Evolutionary conservation across 2,797 vertebrate species (phyloP).

Genomic region (Hippocampus kuda): DNA sequence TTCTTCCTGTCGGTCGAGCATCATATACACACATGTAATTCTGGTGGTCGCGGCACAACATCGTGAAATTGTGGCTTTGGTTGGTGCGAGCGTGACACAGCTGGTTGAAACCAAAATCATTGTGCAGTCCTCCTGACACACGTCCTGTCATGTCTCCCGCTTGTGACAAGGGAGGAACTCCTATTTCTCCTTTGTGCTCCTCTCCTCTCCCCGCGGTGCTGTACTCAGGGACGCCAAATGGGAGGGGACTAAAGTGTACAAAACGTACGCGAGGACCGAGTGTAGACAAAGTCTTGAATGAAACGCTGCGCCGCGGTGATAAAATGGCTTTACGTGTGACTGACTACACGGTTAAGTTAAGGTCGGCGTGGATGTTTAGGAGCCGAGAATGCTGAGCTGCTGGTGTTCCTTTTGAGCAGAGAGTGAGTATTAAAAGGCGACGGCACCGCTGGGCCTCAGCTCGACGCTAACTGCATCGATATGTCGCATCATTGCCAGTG

Average conservation of each 20-base stretch:
- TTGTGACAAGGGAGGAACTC: neutral
- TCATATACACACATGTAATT: neutral
- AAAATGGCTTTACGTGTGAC: neutral
- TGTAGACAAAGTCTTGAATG: neutral
- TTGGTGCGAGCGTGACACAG: neutral
- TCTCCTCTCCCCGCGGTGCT: neutral
- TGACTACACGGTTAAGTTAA: neutral
- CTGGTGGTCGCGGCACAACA: neutral
- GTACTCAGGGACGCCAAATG: slow-evolving; percentile 4
- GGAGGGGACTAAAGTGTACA: slow-evolving; percentile 43
- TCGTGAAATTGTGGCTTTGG: neutral
- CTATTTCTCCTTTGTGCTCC: neutral
- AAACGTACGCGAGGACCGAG: slow-evolving; percentile 19
- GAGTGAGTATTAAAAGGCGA: neutral
- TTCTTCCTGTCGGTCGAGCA: neutral
- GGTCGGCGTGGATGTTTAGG: neutral
- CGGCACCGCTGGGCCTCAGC: neutral
- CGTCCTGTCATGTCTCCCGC: neutral
- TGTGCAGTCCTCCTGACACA: neutral
- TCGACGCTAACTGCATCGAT: neutral
- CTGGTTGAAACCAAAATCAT: neutral
- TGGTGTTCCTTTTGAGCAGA: neutral
- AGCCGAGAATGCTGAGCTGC: neutral
- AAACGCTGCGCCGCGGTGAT: neutral
- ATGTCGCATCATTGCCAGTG: neutral